Percentiles rank a stretch among this genome's conserved stretches.
These are phyloP conservation scores for Brachionus manjavacas DNA, from an alignment of 1,140 invertebrate species.

Conservation along the genomic window DNA sequence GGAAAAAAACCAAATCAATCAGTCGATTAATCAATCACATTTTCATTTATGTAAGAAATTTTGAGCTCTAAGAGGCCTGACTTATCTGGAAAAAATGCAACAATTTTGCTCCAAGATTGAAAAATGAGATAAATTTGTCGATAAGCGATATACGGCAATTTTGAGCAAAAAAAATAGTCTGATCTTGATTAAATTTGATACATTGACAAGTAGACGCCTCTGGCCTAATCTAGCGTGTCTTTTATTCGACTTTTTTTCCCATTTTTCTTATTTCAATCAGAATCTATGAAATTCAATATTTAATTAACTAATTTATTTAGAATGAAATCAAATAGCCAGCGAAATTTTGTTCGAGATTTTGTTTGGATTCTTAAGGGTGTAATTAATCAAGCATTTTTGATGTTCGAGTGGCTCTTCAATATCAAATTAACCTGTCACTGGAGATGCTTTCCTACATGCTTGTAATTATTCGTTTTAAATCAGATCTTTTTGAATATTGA, in stretches of 20 bases:
- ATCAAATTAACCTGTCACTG: background rate
- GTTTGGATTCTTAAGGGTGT: conserved; percentile 6
- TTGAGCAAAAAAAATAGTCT: background rate
- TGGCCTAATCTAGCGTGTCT: background rate
- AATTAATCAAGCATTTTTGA: conserved; percentile 8
- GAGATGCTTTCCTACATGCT: background rate
- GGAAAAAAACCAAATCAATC: conserved; percentile 4
- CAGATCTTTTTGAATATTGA: background rate
- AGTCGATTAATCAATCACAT: conserved; percentile 30
- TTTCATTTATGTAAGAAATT: conserved; percentile 17
- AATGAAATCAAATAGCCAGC: background rate
- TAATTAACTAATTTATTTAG: background rate
- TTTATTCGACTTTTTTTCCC: background rate
- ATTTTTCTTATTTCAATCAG: background rate
- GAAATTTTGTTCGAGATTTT: background rate
- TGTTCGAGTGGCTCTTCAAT: conserved; percentile 10
- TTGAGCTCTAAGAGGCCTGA: background rate
- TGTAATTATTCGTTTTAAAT: background rate
- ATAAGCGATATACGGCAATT: background rate
- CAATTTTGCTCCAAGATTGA: background rate
- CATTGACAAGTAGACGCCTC: background rate
- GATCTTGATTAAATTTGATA: background rate
- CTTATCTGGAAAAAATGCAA: background rate
- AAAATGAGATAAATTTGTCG: background rate
- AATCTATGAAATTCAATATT: background rate